These are phyloP conservation scores for Gallinago nigripennis DNA, from an alignment of 2,797 vertebrate genomes.

Conservation along the genomic window DNA sequence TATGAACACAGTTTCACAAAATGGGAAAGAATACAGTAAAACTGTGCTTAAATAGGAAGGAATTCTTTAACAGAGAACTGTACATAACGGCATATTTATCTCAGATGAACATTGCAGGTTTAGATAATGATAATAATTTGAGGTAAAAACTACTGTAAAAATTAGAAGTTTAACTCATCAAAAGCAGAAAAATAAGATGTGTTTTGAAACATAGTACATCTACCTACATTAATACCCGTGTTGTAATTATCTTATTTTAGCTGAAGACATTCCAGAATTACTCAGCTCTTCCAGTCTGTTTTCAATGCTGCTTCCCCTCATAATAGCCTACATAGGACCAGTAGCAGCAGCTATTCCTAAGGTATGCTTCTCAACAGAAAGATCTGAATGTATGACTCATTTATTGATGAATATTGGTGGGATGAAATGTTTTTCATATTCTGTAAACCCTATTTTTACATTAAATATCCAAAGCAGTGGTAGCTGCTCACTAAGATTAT, in stretches of 20 bases:
- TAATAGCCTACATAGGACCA: constrained; percentile 97
- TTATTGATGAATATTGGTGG: neutral
- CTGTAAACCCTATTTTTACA: neutral
- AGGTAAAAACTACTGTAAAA: neutral
- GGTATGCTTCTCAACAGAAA: constrained; percentile 74
- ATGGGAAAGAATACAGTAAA: neutral
- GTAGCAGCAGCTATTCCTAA: constrained; percentile 97
- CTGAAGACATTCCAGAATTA: constrained; percentile 97
- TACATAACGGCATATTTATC: neutral
- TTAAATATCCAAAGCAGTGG: neutral
- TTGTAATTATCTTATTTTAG: constrained; percentile 74
- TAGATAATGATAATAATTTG: neutral
- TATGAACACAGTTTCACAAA: neutral
- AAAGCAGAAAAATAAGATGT: neutral
- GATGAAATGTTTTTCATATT: neutral
- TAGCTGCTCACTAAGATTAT: neutral
- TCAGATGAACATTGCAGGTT: neutral
- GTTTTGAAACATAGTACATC: neutral
- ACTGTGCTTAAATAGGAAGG: neutral
- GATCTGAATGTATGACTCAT: neutral
- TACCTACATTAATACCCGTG: neutral
- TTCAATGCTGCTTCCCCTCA: constrained; percentile 97
- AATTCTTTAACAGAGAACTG: neutral
- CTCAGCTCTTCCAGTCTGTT: constrained; percentile 98
- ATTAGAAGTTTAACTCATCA: neutral